Conservation (phyloP, 2,888 invertebrate species). For the Mesopsocus fuscifrons region DNA sequence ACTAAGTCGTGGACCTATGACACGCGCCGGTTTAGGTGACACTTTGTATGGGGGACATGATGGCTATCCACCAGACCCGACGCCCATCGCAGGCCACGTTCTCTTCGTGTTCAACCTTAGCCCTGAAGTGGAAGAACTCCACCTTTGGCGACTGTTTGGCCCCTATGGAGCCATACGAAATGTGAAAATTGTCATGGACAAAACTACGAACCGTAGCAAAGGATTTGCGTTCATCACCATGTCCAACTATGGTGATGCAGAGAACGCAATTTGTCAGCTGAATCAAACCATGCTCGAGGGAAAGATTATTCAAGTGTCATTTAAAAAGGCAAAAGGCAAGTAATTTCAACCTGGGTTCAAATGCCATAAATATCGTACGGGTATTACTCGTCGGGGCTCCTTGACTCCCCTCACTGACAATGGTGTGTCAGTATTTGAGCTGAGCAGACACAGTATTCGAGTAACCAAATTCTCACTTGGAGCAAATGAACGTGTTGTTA, state of each 20-base stretch:
- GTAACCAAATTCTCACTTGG: too few relatives aligned
- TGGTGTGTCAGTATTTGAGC: too few relatives aligned
- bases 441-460: too few relatives aligned
- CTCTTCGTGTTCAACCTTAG: conserved; percentile 35
- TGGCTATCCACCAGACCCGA: too few relatives aligned
- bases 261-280: conserved; percentile 34
- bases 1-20: background rate
- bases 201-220: conserved; percentile 32
- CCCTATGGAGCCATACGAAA: conserved; percentile 37
- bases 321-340: conserved; percentile 4
- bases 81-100: conserved; percentile 20
- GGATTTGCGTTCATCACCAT: conserved; percentile 35
- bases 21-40: background rate
- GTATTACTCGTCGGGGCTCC: too few relatives aligned
- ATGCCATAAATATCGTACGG: too few relatives aligned
- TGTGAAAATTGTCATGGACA: conserved; percentile 35
- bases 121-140: conserved; percentile 32
- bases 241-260: conserved; percentile 35
- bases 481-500: too few relatives aligned
- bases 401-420: too few relatives aligned
- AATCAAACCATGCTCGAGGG: conserved; percentile 31
- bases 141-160: conserved; percentile 33
- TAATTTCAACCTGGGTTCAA: too few relatives aligned
- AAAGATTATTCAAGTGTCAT: conserved; percentile 5
- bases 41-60: background rate